A percentile compares a stretch with the other conserved stretches of the same genome.
phyloP scores from a whole-genome alignment of 2,888 invertebrate genomes.

The Orthosia gothica region DNA sequence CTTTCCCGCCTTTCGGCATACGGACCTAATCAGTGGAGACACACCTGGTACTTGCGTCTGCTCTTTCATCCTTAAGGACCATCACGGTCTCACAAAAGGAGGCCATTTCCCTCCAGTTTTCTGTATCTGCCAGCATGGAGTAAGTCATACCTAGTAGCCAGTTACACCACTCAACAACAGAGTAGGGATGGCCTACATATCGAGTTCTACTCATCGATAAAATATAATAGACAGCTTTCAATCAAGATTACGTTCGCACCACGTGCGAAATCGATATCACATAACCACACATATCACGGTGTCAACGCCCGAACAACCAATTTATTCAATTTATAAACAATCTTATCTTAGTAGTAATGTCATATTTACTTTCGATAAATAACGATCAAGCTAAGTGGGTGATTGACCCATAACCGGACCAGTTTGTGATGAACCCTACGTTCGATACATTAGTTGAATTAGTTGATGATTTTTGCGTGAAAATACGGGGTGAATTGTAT shows the following conservation, averaged over 20 bases:
- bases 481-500: background rate
- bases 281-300: constrained; percentile 44
- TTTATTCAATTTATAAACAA: constrained; percentile 66
- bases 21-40: no score
- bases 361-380: constrained; percentile 64
- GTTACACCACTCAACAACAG: constrained; percentile 16
- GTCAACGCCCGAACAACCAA: constrained; percentile 63
- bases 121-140: no score
- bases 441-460: background rate
- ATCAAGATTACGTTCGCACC: constrained; percentile 54
- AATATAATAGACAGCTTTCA: constrained; percentile 47
- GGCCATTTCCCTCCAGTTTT: no score
- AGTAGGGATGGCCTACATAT: constrained; percentile 45
- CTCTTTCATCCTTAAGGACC: no score
- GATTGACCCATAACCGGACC: constrained; percentile 53
- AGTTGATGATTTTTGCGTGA: background rate
- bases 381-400: constrained; percentile 49
- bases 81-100: no score
- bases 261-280: constrained; percentile 54
- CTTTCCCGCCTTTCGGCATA: no score
- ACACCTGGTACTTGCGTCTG: no score
- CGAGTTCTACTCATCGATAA: constrained; percentile 46
- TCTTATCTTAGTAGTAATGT: constrained; percentile 62
- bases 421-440: constrained; percentile 34
- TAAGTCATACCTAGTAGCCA: background rate